Percentiles rank a stretch among this genome's conserved stretches.
These are phyloP conservation scores for Cotesia chilonis DNA, from an alignment of 1,140 invertebrate genomes.

Conservation along the genomic window DNA sequence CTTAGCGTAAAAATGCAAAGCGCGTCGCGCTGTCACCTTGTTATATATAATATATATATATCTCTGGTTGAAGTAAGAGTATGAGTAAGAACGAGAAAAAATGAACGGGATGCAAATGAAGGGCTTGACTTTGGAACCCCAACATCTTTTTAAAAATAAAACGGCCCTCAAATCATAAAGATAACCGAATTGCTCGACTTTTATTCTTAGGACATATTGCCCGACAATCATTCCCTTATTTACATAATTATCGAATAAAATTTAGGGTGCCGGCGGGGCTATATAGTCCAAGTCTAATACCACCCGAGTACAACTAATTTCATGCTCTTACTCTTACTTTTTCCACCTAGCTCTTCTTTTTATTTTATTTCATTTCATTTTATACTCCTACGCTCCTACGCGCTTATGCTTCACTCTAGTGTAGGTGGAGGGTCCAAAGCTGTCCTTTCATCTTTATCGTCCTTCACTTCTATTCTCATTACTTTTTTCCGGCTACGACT, in stretches of 20 bases:
- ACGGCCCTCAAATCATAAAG: constrained; percentile 59
- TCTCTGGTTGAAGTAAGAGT: constrained; percentile 52
- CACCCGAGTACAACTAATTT: constrained; percentile 53
- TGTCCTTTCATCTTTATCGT: constrained; percentile 26
- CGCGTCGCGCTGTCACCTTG: constrained; percentile 54
- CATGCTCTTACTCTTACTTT: constrained; percentile 47
- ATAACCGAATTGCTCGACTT: constrained; percentile 63
- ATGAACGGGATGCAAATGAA: constrained; percentile 62
- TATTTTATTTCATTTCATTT: constrained; percentile 34
- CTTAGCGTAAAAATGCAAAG: constrained; percentile 57
- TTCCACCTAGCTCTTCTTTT: constrained; percentile 26
- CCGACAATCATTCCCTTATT: constrained; percentile 64
- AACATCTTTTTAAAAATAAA: constrained; percentile 28
- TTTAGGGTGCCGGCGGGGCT: constrained; percentile 30
- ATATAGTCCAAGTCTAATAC: neutral
- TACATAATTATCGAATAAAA: constrained; percentile 67
- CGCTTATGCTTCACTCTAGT: no score
- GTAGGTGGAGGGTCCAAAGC: neutral
- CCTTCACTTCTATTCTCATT: constrained; percentile 16
- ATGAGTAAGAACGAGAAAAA: constrained; percentile 25
- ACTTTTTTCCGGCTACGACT: constrained; percentile 9
- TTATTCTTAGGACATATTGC: constrained; percentile 63
- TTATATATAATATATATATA: constrained; percentile 49
- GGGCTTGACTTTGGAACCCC: constrained; percentile 48
- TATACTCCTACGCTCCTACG: constrained; percentile 1